A percentile compares a stretch with the other conserved stretches of the same genome.
Evolutionary conservation across 1,140 invertebrate genomes (phyloP).

Genomic region (Danaus melanippus): DNA sequence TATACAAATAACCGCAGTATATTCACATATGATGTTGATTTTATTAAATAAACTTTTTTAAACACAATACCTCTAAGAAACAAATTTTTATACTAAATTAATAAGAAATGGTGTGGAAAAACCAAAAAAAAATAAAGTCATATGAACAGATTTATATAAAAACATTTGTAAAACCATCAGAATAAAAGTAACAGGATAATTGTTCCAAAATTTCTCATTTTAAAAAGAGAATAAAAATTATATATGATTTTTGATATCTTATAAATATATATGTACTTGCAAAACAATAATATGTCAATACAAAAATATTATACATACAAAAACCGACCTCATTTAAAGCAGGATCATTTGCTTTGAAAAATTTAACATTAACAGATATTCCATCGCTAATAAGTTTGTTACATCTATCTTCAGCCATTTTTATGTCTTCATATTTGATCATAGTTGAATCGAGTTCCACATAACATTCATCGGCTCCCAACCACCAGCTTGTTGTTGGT

Average conservation of each 20-base stretch:
- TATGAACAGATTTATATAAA: too few relatives aligned
- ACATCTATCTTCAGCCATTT: constrained; percentile 74
- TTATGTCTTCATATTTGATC: constrained; percentile 68
- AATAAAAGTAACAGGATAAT: too few relatives aligned
- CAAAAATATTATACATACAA: constrained; percentile 9
- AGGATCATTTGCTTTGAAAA: constrained; percentile 76
- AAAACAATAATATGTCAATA: too few relatives aligned
- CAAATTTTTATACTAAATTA: constrained; percentile 1
- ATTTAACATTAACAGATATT: constrained; percentile 74
- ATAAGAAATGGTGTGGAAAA: background rate
- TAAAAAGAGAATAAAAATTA: too few relatives aligned
- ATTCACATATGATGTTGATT: too few relatives aligned
- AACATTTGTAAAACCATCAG: too few relatives aligned
- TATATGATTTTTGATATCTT: too few relatives aligned
- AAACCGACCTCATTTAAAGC: constrained; percentile 70
- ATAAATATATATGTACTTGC: too few relatives aligned
- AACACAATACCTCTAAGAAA: background rate
- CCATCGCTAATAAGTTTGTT: constrained; percentile 79
- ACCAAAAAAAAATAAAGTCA: too few relatives aligned
- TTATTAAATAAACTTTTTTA: too few relatives aligned
- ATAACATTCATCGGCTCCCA: constrained; percentile 79
- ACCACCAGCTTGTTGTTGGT: constrained; percentile 84
- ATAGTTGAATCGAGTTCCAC: constrained; percentile 75
- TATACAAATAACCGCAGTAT: too few relatives aligned
- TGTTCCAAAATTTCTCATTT: too few relatives aligned